Base-by-base conservation (phyloP, 2,888 invertebrate species). In the Molorchus minor region DNA sequence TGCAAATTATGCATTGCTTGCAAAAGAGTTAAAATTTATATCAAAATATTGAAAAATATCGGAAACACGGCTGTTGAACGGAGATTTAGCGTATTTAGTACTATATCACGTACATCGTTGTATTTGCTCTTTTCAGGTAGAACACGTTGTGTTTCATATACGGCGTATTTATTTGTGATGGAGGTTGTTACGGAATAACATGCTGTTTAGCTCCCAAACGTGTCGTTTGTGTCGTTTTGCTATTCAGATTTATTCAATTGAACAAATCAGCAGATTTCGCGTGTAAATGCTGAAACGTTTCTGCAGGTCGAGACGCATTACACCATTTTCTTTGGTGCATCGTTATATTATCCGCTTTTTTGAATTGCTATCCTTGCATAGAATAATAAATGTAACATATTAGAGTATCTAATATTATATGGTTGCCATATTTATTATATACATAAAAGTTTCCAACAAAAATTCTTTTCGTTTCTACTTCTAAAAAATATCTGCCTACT, bases 161-260 rank as follows among this genome's bases (percentile, higher is more conserved):
- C 43, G 40, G 41, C 46, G 40, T 56, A 41, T 56, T 41, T 49
- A 55, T 55, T 40, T 56, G 30, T 40, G 47, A 45, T 56, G 56
- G 53, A 43, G 60, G 61, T 64, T 58, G 46, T 55, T 52, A 52
- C 61, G 58, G 58, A 60, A n/a, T 56, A 61, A 61, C 61, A 69
- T 62, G 63, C 52, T 61, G 64, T 65, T 52, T 52, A 41, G 52
- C 56, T 64, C 62, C 61, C 65, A 67, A 69, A 65, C 66, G 65
- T 63, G 65, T 68, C 69, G 70, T 71, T 70, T 71, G 69, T 70
- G 62, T 58, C 61, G 60, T 68, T 70, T 69, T 65, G 63, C 66
- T 67, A 72, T 74, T 74, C 70, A 71, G 72, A 74, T 74, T 72
- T 72, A 74, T 74, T 71, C 74, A 67, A 71, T 72, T 68, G 72